phyloP scores from a whole-genome alignment of 2,888 invertebrate species.

The Acleris sparsana region DNA sequence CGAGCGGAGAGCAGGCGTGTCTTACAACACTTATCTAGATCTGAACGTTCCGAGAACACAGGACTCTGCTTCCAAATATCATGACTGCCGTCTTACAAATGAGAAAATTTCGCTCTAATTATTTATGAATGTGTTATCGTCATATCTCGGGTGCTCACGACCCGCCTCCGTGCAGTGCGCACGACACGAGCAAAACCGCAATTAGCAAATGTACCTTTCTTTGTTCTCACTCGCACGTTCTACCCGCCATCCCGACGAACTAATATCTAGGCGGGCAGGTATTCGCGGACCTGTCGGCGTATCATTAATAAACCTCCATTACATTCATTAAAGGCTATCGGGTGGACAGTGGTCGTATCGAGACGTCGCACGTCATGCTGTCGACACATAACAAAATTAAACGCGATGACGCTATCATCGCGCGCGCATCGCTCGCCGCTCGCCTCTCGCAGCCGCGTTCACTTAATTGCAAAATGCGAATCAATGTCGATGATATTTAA shows the following conservation, averaged over 20 bases:
- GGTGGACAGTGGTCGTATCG: conserved; percentile 75
- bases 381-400: conserved; percentile 80
- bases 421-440: conserved; percentile 65
- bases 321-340: conserved; percentile 83
- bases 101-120: conserved; percentile 84
- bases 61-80: conserved; percentile 80
- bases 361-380: conserved; percentile 78
- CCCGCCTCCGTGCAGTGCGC: conserved; percentile 73
- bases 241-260: conserved; percentile 71
- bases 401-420: conserved; percentile 78
- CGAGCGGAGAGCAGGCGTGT: conserved; percentile 74
- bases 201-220: conserved; percentile 84
- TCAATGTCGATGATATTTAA: conserved; percentile 78
- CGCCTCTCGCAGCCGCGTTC: conserved; percentile 49
- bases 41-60: conserved; percentile 74
- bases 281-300: conserved; percentile 68
- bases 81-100: conserved; percentile 83
- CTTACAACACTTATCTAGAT: conserved; percentile 76
- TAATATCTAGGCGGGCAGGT: conserved; percentile 52
- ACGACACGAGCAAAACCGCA: conserved; percentile 83
- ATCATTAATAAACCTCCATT: conserved; percentile 81
- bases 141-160: conserved; percentile 82
- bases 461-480: conserved; percentile 80
- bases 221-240: conserved; percentile 81
- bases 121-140: conserved; percentile 84